These are phyloP conservation scores for Papilio xuthus DNA, from an alignment of 1,140 invertebrate genomes.

Conservation along the genomic window DNA sequence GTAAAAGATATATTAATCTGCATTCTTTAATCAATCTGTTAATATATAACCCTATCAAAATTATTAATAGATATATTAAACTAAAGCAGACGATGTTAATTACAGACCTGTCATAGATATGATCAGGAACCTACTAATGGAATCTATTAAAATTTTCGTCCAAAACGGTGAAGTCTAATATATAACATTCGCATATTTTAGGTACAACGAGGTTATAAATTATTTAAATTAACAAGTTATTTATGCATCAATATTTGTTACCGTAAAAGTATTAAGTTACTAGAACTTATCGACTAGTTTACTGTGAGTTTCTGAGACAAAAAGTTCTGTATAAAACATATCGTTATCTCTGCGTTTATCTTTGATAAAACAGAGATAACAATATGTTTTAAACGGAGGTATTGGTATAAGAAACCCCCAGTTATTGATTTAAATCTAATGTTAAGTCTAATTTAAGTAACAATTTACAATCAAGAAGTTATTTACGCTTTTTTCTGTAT, in stretches of 20 bases:
- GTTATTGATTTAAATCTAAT: too few relatives aligned
- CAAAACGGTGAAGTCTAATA: conserved; percentile 11
- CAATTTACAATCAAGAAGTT: too few relatives aligned
- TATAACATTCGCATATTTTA: neutral
- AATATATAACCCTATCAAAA: neutral
- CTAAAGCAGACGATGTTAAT: conserved; percentile 18
- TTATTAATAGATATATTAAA: conserved; percentile 17
- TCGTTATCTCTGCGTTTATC: too few relatives aligned
- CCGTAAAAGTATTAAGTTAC: neutral
- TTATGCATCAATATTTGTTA: neutral
- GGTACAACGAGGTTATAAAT: neutral
- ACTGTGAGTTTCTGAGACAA: too few relatives aligned
- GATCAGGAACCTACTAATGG: conserved; percentile 27
- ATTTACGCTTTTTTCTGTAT: too few relatives aligned
- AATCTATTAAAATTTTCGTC: conserved; percentile 29
- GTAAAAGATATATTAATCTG: neutral
- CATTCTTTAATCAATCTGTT: neutral
- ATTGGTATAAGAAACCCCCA: too few relatives aligned
- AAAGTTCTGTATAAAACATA: too few relatives aligned
- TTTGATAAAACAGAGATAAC: too few relatives aligned
- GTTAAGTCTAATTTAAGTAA: too few relatives aligned
- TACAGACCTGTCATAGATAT: conserved; percentile 16
- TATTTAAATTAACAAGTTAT: conserved; percentile 19
- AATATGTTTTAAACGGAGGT: too few relatives aligned
- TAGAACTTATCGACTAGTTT: neutral